Evolutionary conservation across 1,140 invertebrate species (phyloP).

Genomic region (Zeugodacus cucurbitae): DNA sequence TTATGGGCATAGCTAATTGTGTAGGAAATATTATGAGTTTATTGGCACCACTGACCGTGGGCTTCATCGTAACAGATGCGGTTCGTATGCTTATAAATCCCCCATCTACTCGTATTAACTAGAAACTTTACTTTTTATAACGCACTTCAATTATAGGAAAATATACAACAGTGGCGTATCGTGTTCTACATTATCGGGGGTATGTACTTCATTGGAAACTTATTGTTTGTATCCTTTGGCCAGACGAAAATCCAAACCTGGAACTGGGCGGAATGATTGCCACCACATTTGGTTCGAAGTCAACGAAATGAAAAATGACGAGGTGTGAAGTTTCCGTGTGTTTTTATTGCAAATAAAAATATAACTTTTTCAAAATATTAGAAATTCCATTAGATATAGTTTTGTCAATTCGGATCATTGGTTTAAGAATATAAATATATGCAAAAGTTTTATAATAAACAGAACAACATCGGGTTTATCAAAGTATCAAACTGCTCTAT

Average conservation of each 20-base stretch:
- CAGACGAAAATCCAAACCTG: slow-evolving; percentile 73
- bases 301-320: background rate
- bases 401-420: no score
- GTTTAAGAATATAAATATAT: no score
- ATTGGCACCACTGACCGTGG: slow-evolving; percentile 75
- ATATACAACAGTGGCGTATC: slow-evolving; percentile 74
- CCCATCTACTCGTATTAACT: no score
- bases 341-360: no score
- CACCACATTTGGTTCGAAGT: background rate
- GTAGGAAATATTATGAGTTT: slow-evolving; percentile 79
- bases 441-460: no score
- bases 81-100: slow-evolving; percentile 67
- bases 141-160: slow-evolving; percentile 62
- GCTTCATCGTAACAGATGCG: slow-evolving; percentile 73
- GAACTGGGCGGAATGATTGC: slow-evolving; percentile 65
- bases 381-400: no score
- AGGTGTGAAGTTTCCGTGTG: no score
- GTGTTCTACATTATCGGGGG: slow-evolving; percentile 80
- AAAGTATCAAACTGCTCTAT: no score
- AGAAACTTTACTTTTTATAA: no score
- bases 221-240: slow-evolving; percentile 77
- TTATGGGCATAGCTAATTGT: slow-evolving; percentile 80
- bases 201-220: slow-evolving; percentile 76
- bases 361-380: no score
- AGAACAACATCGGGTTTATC: no score